phyloP scores from a whole-genome alignment of 2,888 invertebrate genomes.

The Orgyia antiqua region DNA sequence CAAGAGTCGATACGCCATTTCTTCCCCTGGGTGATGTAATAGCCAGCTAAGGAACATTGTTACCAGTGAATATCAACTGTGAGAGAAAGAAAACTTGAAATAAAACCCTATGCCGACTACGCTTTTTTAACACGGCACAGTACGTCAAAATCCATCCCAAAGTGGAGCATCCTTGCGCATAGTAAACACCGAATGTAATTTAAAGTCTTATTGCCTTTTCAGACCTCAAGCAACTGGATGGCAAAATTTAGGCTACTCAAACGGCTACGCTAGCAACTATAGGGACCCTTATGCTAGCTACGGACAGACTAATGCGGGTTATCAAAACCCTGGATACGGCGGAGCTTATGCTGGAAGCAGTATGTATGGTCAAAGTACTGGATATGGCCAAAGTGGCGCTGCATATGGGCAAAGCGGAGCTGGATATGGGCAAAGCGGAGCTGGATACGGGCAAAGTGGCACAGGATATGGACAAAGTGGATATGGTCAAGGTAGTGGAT shows the following conservation, averaged over 20 bases:
- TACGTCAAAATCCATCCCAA: too few relatives aligned
- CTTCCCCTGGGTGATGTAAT: too few relatives aligned
- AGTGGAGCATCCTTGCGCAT: too few relatives aligned
- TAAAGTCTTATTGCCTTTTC: too few relatives aligned
- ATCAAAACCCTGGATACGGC: conserved; percentile 5
- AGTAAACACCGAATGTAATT: too few relatives aligned
- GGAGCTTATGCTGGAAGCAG: conserved; percentile 18
- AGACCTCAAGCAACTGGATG: conserved; percentile 53
- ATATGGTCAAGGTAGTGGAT: conserved; percentile 47
- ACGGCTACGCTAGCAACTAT: conserved; percentile 21
- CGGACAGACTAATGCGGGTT: conserved; percentile 13
- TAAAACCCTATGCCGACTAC: too few relatives aligned
- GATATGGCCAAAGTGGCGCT: conserved; percentile 8
- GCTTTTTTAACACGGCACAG: too few relatives aligned
- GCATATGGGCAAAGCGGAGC: conserved; percentile 22
- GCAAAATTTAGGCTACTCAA: conserved; percentile 38
- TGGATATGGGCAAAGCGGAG: background rate
- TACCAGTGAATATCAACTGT: too few relatives aligned
- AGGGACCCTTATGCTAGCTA: conserved; percentile 28
- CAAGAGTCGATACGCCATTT: too few relatives aligned
- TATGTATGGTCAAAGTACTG: conserved; percentile 8
- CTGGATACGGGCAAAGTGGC: conserved; percentile 12
- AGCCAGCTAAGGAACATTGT: too few relatives aligned
- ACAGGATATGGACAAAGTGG: conserved; percentile 7
- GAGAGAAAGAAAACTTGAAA: too few relatives aligned